Evolutionary conservation across 2,888 invertebrate genomes (phyloP), one percentile per base, ranked within the genome.

Genomic region (Meandrusa payeni): DNA sequence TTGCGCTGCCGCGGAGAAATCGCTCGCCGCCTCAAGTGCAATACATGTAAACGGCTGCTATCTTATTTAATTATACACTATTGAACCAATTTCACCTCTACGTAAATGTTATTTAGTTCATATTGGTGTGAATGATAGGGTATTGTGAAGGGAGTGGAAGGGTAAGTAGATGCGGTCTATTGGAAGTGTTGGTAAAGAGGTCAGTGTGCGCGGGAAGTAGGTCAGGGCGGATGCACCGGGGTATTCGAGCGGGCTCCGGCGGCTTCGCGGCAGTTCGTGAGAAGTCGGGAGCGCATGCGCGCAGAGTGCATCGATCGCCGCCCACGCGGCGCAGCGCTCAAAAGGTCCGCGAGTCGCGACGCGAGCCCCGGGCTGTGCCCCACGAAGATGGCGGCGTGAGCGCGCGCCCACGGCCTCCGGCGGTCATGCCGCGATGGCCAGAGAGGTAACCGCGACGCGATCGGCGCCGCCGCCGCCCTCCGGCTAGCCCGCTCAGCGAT

Each of bases 391-490:
- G 86, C 86, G 86, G 85, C 86, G 86, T 86, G 85, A 86, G 73
- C 80, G 77, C 80, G 86, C 83, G 81, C 77, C 80, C 89, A 88
- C 89, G 86, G 86, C 88, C 88, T 87, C 89, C 89, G 86, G 85
- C 85, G 81, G 82, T 88, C 88, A 91, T 91, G 91, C 91, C 91
- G 91, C 91, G 90, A 91, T 91, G 91, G 91, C 91, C 90, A 91
- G 91, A 91, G 91, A 91, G 91, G 91, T 91, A 90, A 82, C 74
- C 70, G 58, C 53, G 58, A 51, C 59, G 67, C 70, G 76, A 63
- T 71, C 72, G 74, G 75, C 74, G 73, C 64, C 73, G 60, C 61
- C 63, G 57, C 60, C 65, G 55, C 58, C 61, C 65, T 60, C 69
- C 77, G 73, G 74, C 69, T 73, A 74, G 75, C 74, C 70, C 65